Percentiles rank a stretch among this genome's conserved stretches.
phyloP scores from a whole-genome alignment of 2,888 invertebrate genomes.

The Psylliodes chrysocephalus region DNA sequence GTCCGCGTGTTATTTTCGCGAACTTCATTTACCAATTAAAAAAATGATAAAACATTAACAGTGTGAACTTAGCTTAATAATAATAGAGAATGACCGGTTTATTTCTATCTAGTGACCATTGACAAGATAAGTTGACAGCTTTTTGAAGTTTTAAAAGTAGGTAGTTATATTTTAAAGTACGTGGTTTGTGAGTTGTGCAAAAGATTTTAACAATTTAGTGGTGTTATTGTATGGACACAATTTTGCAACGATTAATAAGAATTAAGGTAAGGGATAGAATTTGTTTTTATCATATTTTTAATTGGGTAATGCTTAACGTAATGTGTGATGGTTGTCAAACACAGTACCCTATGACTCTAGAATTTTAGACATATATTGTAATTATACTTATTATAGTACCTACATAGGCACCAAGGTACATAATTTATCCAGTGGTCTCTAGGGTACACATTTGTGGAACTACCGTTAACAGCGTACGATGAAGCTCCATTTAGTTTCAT shows the following conservation, averaged over 20 bases:
- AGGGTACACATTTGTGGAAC: too few species aligned
- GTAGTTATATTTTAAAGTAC: too few species aligned
- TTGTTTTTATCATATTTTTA: too few species aligned
- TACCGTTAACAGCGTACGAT: too few species aligned
- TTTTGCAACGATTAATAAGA: not conserved
- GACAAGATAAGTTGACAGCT: not conserved
- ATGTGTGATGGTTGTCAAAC: too few species aligned
- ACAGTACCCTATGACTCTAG: too few species aligned
- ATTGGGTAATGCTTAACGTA: too few species aligned
- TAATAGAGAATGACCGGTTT: not conserved
- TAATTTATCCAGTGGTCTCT: too few species aligned
- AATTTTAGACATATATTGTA: too few species aligned
- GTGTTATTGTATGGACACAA: not conserved
- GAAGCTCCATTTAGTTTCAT: too few species aligned
- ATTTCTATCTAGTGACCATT: not conserved
- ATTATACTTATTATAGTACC: too few species aligned
- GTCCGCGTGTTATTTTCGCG: conserved; percentile 31
- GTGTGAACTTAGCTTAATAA: not conserved
- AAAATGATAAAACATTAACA: not conserved
- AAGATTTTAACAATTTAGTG: not conserved
- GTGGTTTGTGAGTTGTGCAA: not conserved
- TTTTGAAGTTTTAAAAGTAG: not conserved
- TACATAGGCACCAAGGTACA: too few species aligned
- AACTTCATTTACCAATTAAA: not conserved
- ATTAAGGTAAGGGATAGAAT: not conserved